A percentile compares a stretch with the other conserved stretches of the same genome.
Evolutionary conservation across 1,140 invertebrate species (phyloP).

Genomic region (Lutraria rhynchaena): DNA sequence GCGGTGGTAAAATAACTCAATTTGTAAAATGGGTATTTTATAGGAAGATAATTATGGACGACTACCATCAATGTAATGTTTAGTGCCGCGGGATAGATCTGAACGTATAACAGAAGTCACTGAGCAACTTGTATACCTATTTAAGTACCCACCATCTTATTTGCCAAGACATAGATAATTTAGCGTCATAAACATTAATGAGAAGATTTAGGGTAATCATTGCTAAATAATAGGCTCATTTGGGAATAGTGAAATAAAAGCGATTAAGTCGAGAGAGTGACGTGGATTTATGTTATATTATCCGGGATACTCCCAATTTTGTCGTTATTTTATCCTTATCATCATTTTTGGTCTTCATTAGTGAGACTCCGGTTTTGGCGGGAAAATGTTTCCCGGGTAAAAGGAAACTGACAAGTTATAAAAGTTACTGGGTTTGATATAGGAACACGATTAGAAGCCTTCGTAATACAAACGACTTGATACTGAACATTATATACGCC

Average conservation of each 20-base stretch:
- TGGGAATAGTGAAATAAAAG: background rate
- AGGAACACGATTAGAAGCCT: too few relatives aligned
- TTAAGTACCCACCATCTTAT: conserved; percentile 8
- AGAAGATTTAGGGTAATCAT: conserved; percentile 31
- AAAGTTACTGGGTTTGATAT: too few relatives aligned
- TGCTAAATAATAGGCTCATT: conserved; percentile 9
- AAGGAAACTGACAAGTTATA: too few relatives aligned
- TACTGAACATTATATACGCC: too few relatives aligned
- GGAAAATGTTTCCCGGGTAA: too few relatives aligned
- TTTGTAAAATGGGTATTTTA: conserved; percentile 59
- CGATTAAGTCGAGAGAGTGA: too few relatives aligned
- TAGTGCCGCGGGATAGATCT: background rate
- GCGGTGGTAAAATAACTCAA: conserved; percentile 53
- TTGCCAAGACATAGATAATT: conserved; percentile 21
- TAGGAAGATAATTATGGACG: conserved; percentile 50
- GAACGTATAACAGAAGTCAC: background rate
- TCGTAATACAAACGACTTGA: too few relatives aligned
- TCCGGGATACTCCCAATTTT: too few relatives aligned
- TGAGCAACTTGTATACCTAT: background rate
- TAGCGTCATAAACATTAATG: conserved; percentile 16
- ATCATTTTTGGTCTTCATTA: too few relatives aligned
- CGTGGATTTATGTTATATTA: too few relatives aligned
- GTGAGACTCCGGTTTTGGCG: too few relatives aligned
- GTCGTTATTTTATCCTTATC: too few relatives aligned
- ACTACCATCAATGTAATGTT: conserved; percentile 26